A percentile compares a stretch with the other conserved stretches of the same genome.
Evolutionary conservation across 2,113 vertebrate genomes (phyloP).

Genomic region (Passer montanus): DNA sequence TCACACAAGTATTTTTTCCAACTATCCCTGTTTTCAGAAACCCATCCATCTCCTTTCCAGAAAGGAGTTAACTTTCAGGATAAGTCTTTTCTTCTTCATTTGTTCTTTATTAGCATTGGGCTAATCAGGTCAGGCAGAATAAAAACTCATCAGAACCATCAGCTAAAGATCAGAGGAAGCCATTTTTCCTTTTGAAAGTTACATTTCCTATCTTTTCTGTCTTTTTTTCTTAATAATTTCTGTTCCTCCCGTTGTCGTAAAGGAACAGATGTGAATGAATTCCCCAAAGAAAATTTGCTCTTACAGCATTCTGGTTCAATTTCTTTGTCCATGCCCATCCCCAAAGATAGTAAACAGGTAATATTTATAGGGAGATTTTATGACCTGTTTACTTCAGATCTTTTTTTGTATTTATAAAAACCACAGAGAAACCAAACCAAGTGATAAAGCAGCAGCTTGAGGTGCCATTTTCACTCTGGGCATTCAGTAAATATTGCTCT

Average conservation of each 20-base stretch:
- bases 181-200: constrained; percentile 1
- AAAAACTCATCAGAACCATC: background rate
- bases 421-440: background rate
- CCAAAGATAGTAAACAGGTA: background rate
- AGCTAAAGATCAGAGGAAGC: background rate
- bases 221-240: background rate
- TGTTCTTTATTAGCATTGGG: background rate
- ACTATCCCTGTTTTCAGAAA: background rate
- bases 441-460: background rate
- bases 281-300: constrained; percentile 36
- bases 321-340: background rate
- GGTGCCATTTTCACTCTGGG: background rate
- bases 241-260: background rate
- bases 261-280: constrained; percentile 48
- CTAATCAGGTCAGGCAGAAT: background rate
- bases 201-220: background rate
- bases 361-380: background rate
- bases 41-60: background rate
- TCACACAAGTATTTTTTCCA: background rate
- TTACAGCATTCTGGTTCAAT: background rate
- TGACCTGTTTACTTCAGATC: background rate
- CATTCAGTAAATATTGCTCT: background rate
- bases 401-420: background rate
- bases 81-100: background rate
- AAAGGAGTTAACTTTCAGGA: background rate